Conservation (phyloP, 2,113 vertebrate species). For the Puntigrus tetrazona region DNA sequence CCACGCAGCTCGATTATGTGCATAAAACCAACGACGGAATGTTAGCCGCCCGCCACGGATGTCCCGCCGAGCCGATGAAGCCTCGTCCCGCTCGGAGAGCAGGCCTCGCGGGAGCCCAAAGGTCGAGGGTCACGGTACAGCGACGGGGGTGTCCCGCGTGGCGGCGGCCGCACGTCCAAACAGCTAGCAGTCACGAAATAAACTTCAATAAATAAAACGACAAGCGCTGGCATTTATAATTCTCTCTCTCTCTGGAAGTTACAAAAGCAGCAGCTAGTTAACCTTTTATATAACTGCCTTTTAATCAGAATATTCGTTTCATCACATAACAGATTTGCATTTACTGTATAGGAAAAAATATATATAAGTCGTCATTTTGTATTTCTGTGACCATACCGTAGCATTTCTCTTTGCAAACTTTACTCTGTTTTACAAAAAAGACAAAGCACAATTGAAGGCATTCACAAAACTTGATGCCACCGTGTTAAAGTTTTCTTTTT, state of each 20-base stretch:
- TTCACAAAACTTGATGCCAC: slow-evolving; percentile 89
- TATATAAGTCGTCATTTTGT: slow-evolving; percentile 82
- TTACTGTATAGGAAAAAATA: slow-evolving; percentile 86
- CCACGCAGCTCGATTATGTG: slow-evolving; percentile 65
- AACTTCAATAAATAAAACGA: slow-evolving; percentile 55
- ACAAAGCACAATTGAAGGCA: slow-evolving; percentile 85
- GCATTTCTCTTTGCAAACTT: slow-evolving; percentile 83
- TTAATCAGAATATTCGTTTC: slow-evolving; percentile 75
- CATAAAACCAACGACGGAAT: slow-evolving; percentile 51
- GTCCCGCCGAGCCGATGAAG: slow-evolving; percentile 16
- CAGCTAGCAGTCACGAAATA: slow-evolving; percentile 63
- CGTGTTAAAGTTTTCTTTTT: slow-evolving; percentile 83
- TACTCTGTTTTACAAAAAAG: slow-evolving; percentile 72
- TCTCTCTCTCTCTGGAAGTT: slow-evolving; percentile 64
- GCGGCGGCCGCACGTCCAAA: slow-evolving; percentile 73
- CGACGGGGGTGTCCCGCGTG: too few relatives aligned
- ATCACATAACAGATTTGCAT: slow-evolving; percentile 80
- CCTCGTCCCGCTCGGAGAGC: background rate
- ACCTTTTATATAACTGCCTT: slow-evolving; percentile 71
- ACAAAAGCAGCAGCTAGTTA: slow-evolving; percentile 56
- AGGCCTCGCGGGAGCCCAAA: slow-evolving; percentile 3
- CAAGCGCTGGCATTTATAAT: slow-evolving; percentile 67
- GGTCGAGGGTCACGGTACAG: slow-evolving; percentile 6
- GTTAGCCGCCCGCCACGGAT: slow-evolving; percentile 42
- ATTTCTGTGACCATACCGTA: slow-evolving; percentile 77